These are phyloP conservation scores for Crax fasciolata DNA, from an alignment of 2,797 vertebrate genomes.

Conservation along the genomic window DNA sequence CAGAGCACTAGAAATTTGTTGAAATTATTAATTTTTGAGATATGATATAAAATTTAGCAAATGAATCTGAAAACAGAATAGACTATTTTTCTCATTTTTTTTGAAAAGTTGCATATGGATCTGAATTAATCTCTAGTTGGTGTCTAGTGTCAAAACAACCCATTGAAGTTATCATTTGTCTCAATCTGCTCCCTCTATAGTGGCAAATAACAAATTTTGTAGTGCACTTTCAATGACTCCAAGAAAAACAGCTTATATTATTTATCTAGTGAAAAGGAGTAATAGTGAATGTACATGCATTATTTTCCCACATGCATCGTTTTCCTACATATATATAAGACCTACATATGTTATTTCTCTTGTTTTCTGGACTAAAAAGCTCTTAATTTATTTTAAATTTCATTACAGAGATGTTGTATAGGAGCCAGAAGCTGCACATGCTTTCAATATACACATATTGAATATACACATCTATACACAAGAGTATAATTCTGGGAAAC, in stretches of 20 bases:
- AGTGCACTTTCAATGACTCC: neutral
- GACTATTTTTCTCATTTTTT: neutral
- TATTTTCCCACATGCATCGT: constrained; percentile 17
- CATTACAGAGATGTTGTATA: constrained; percentile 27
- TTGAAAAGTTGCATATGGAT: neutral
- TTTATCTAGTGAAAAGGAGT: constrained; percentile 24
- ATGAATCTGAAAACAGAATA: neutral
- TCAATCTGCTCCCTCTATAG: neutral
- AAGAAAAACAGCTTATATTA: constrained; percentile 15
- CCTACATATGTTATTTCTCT: neutral
- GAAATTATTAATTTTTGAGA: constrained; percentile 1
- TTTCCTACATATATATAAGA: neutral
- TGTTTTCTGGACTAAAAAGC: constrained; percentile 32
- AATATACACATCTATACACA: too few species aligned
- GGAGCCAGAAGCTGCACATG: constrained; percentile 47
- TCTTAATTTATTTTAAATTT: constrained; percentile 4
- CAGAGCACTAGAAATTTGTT: neutral
- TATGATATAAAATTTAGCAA: neutral
- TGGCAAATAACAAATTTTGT: constrained; percentile 7
- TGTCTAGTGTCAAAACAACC: neutral
- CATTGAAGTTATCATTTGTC: neutral
- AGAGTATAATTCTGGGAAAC: constrained; percentile 46
- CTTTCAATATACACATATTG: constrained; percentile 44
- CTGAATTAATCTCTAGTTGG: neutral
- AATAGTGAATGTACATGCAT: neutral